Evolutionary conservation across 1,140 invertebrate species (phyloP).

Genomic region (Habropoda laboriosa): DNA sequence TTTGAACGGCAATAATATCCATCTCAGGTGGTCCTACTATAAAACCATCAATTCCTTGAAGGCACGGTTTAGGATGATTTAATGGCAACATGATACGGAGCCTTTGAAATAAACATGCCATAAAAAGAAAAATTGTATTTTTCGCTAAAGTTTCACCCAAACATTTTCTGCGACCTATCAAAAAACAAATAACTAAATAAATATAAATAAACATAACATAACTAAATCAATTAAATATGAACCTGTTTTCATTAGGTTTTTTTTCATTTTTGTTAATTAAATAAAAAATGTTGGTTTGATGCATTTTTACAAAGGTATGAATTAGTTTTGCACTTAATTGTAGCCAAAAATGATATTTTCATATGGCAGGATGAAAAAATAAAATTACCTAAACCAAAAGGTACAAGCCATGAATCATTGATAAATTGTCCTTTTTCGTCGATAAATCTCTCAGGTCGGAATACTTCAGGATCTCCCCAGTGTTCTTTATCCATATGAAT

Average conservation of each 20-base stretch:
- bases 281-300: no score
- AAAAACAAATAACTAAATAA: background rate
- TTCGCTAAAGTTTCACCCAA: constrained; percentile 80
- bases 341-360: no score
- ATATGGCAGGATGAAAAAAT: no score
- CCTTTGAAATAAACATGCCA: constrained; percentile 76
- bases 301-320: no score
- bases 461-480: constrained; percentile 84
- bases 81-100: constrained; percentile 74
- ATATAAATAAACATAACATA: no score
- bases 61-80: constrained; percentile 61
- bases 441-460: constrained; percentile 84
- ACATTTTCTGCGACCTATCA: constrained; percentile 77
- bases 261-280: no score
- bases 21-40: constrained; percentile 72
- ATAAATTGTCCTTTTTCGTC: constrained; percentile 80
- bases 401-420: constrained; percentile 79
- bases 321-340: no score
- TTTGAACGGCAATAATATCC: constrained; percentile 61
- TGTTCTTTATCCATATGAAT: constrained; percentile 79
- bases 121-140: constrained; percentile 78
- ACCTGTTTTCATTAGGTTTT: no score
- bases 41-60: constrained; percentile 76
- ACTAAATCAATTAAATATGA: no score
- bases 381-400: constrained; percentile 83